These are phyloP conservation scores for Epinephelus coioides DNA, from an alignment of 2,797 vertebrate species.

Conservation along the genomic window DNA sequence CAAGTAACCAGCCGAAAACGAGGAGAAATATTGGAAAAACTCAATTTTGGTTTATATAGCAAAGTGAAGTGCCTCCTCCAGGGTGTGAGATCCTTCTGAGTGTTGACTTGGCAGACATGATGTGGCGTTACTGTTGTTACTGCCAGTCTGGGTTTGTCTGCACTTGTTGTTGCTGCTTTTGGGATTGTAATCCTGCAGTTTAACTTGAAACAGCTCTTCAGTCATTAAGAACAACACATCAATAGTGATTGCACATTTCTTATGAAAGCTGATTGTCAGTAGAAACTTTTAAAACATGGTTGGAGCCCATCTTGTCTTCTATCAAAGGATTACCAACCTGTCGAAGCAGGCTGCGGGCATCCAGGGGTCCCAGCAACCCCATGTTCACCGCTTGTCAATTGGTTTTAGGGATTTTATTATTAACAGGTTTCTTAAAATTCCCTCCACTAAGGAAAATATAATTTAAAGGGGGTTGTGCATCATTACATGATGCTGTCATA, in stretches of 20 bases:
- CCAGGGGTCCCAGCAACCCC: background rate
- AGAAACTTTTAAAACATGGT: background rate
- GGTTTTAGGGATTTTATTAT: background rate
- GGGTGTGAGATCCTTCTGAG: background rate
- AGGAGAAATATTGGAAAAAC: constrained; percentile 7
- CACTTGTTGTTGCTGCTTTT: background rate
- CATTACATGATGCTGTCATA: background rate
- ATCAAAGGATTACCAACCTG: background rate
- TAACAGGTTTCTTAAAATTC: background rate
- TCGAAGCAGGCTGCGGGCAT: background rate
- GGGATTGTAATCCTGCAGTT: background rate
- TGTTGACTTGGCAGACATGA: background rate
- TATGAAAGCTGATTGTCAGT: background rate
- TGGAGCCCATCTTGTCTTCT: background rate
- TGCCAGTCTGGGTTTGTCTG: background rate
- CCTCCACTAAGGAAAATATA: background rate
- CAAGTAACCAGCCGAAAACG: background rate
- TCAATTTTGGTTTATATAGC: background rate
- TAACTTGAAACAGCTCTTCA: background rate
- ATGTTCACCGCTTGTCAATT: background rate
- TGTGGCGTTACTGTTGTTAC: background rate
- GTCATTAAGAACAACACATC: background rate
- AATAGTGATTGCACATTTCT: background rate
- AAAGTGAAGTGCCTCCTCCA: constrained; percentile 4
- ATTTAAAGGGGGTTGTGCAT: background rate